phyloP scores from a whole-genome alignment of 2,113 vertebrate genomes.

The Leucopsar rothschildi region DNA sequence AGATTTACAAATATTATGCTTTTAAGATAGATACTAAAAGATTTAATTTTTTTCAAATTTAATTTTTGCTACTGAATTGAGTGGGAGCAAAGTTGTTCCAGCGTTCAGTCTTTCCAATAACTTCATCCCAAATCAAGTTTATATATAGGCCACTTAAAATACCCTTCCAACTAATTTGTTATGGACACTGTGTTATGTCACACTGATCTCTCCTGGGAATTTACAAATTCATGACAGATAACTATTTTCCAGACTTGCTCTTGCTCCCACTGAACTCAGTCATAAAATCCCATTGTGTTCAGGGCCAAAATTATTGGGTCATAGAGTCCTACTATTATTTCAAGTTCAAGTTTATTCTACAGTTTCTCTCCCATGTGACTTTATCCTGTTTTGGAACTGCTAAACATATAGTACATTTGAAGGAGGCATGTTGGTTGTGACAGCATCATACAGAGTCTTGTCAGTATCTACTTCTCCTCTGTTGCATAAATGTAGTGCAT shows the following conservation, averaged over 20 bases:
- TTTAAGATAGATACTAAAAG: background rate
- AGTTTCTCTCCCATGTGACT: background rate
- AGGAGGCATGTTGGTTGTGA: background rate
- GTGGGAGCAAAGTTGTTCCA: background rate
- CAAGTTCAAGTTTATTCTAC: constrained; percentile 4
- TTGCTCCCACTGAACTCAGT: background rate
- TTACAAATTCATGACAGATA: background rate
- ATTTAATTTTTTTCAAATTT: background rate
- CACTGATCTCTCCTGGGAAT: background rate
- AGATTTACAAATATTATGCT: background rate
- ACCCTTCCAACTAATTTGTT: constrained; percentile 20
- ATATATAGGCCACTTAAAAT: background rate
- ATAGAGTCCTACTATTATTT: background rate
- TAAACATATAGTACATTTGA: background rate
- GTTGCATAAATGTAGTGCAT: background rate
- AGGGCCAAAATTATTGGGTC: background rate
- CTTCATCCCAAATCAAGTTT: background rate
- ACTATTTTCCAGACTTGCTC: background rate
- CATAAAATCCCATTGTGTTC: background rate
- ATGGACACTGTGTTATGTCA: background rate
- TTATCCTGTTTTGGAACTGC: background rate
- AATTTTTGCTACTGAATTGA: background rate
- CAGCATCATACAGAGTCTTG: background rate
- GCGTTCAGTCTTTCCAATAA: background rate
- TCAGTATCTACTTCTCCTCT: background rate